Conservation (phyloP, 2,888 invertebrate genomes). For the Adineta ricciae region DNA sequence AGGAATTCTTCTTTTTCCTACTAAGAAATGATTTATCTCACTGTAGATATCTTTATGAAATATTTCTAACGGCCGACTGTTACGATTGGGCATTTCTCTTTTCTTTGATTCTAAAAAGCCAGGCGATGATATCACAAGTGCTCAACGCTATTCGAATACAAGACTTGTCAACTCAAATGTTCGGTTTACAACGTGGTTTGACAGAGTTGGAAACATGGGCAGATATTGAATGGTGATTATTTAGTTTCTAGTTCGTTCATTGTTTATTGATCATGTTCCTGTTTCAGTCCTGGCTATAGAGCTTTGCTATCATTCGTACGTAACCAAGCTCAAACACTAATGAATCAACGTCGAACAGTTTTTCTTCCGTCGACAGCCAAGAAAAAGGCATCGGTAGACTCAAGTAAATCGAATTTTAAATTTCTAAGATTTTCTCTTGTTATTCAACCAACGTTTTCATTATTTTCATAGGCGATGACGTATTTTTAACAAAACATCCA, state of each 20-base stretch:
- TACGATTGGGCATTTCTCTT: slow-evolving; percentile 31
- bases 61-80: slow-evolving; percentile 22
- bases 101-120: slow-evolving; percentile 19
- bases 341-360: neutral
- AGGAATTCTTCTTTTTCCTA: neutral
- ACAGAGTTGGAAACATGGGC: slow-evolving; percentile 27
- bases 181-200: slow-evolving; percentile 20
- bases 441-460: no score
- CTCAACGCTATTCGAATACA: neutral
- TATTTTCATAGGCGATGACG: neutral
- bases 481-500: neutral
- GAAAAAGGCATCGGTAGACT: neutral
- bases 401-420: neutral
- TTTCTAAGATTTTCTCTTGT: no score
- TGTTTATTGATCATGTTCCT: neutral
- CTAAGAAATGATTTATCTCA: neutral
- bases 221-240: slow-evolving; percentile 26
- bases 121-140: slow-evolving; percentile 21
- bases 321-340: neutral
- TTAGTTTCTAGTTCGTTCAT: neutral
- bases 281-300: neutral
- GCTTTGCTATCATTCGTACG: neutral
- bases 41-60: slow-evolving; percentile 18
- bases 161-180: neutral
- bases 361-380: neutral